These are phyloP conservation scores for Trichogramma dendrolimi DNA, from an alignment of 2,888 invertebrate genomes.

Conservation along the genomic window DNA sequence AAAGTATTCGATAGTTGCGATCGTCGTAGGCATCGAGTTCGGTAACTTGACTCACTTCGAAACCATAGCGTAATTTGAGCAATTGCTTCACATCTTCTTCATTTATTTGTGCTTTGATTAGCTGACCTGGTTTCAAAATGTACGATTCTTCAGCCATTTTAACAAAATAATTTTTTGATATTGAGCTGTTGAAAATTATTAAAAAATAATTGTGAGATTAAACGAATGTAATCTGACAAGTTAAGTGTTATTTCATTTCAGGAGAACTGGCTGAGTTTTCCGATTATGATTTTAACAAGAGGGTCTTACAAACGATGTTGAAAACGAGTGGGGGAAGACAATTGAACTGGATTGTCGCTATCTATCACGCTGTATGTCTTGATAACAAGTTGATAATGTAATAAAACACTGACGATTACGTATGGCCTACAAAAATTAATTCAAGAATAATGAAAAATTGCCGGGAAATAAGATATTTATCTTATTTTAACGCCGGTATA, in stretches of 20 bases:
- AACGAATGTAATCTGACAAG: neutral
- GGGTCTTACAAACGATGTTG: too few species aligned
- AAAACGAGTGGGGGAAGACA: too few species aligned
- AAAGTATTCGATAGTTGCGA: conserved; percentile 67
- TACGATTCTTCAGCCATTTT: neutral
- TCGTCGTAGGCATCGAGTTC: conserved; percentile 77
- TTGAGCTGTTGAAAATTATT: neutral
- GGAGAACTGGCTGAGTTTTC: too few species aligned
- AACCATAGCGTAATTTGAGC: conserved; percentile 61
- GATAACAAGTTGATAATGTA: too few species aligned
- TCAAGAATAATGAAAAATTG: too few species aligned
- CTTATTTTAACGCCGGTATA: too few species aligned
- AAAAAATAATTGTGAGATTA: neutral
- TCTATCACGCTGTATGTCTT: too few species aligned
- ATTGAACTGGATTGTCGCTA: too few species aligned
- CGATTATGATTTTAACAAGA: too few species aligned
- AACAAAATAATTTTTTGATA: neutral
- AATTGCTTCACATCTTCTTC: conserved; percentile 56
- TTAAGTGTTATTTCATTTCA: neutral
- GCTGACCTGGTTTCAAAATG: conserved; percentile 56
- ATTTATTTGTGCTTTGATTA: conserved; percentile 59
- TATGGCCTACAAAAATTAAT: too few species aligned
- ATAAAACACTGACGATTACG: too few species aligned
- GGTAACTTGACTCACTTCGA: conserved; percentile 57
- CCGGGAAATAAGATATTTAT: too few species aligned